Percentiles rank a stretch among this genome's conserved stretches.
Evolutionary conservation across 2,797 vertebrate species (phyloP).

Genomic region (Pelochelys cantorii): DNA sequence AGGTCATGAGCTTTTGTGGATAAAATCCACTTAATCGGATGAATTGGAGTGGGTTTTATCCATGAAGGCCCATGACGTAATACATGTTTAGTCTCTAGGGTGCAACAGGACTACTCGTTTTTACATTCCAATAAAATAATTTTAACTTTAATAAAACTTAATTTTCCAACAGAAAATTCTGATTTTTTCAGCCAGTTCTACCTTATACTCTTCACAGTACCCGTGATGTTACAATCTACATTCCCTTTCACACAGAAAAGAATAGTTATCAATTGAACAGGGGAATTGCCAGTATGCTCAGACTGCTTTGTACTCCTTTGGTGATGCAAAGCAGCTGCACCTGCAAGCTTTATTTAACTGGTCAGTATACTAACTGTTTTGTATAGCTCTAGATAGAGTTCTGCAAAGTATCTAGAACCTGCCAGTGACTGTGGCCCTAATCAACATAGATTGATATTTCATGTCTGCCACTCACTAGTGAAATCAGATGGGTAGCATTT

Average conservation of each 20-base stretch:
- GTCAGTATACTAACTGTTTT: background rate
- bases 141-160: background rate
- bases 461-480: background rate
- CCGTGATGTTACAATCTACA: background rate
- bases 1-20: too few species aligned
- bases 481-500: background rate
- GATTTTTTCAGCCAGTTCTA: rapidly evolving
- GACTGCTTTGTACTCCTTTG: background rate
- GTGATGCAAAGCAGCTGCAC: background rate
- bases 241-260: background rate
- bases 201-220: rapidly evolving
- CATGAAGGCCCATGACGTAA: too few species aligned
- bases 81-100: too few species aligned
- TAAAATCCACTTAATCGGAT: too few species aligned
- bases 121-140: rapidly evolving
- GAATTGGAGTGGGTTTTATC: too few species aligned
- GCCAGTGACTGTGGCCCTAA: background rate
- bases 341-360: background rate
- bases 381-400: background rate
- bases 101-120: too few species aligned
- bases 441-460: background rate
- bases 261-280: background rate
- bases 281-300: background rate
- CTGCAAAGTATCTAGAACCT: background rate
- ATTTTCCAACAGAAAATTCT: background rate